phyloP scores from a whole-genome alignment of 2,888 invertebrate species.

The Diarsia brunnea region DNA sequence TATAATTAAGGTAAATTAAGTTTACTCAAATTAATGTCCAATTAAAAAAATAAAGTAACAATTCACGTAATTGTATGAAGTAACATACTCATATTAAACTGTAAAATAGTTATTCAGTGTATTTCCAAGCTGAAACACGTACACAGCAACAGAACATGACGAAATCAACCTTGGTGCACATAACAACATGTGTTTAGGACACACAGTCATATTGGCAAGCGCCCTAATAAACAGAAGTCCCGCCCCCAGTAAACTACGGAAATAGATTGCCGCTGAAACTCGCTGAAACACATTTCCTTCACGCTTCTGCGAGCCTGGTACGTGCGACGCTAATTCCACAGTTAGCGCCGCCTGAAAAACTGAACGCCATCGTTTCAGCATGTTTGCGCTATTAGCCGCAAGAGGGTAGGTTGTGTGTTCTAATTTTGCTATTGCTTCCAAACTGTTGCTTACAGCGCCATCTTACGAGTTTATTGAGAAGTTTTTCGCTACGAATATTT shows the following conservation, averaged over 20 bases:
- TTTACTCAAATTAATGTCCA: not conserved
- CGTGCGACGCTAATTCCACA: constrained; percentile 82
- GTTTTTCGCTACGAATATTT: constrained; percentile 1
- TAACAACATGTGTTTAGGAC: constrained; percentile 22
- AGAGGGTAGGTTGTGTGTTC: constrained; percentile 49
- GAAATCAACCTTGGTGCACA: constrained; percentile 33
- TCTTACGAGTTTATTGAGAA: constrained; percentile 41
- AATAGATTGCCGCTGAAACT: constrained; percentile 69
- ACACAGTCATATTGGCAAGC: constrained; percentile 34
- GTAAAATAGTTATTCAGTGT: constrained; percentile 23
- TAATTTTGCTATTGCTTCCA: not conserved
- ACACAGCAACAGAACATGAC: constrained; percentile 21
- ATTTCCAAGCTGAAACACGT: constrained; percentile 44
- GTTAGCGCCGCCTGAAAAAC: constrained; percentile 79
- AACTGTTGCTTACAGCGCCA: constrained; percentile 49
- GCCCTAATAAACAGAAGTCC: constrained; percentile 49
- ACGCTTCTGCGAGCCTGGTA: constrained; percentile 79
- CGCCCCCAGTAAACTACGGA: constrained; percentile 69
- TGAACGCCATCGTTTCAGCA: constrained; percentile 72
- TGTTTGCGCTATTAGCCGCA: constrained; percentile 52
- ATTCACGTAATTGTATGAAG: not conserved
- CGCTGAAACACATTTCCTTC: constrained; percentile 79
- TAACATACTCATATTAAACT: not conserved
- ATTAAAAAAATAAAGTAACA: not conserved
- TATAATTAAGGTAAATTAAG: not conserved